Percentiles rank a stretch among this genome's conserved stretches.
These are phyloP conservation scores for Odontomyia ornata DNA, from an alignment of 2,888 invertebrate species.

Conservation along the genomic window DNA sequence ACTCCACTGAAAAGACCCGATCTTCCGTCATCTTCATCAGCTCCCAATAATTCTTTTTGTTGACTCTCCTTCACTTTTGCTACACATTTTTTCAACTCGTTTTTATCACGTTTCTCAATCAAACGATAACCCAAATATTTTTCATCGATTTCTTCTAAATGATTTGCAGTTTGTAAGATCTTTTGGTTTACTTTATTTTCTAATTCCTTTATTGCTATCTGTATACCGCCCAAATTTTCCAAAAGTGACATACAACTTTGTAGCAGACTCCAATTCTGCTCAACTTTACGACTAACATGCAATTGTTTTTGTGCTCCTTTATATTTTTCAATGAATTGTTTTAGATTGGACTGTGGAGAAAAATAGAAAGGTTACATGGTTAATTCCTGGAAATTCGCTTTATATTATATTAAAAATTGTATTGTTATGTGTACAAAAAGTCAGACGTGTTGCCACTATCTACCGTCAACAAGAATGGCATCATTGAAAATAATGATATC, in stretches of 20 bases:
- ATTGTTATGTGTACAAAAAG: too few relatives aligned
- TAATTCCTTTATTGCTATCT: constrained; percentile 72
- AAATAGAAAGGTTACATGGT: not conserved
- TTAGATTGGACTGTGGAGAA: constrained; percentile 68
- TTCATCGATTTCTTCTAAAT: constrained; percentile 49
- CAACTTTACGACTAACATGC: constrained; percentile 66
- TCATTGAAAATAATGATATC: too few relatives aligned
- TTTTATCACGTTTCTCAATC: constrained; percentile 51
- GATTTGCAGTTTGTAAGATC: constrained; percentile 63
- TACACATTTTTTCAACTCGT: constrained; percentile 59
- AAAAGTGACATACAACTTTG: constrained; percentile 74
- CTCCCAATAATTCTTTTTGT: constrained; percentile 52
- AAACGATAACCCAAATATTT: constrained; percentile 50
- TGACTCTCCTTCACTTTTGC: constrained; percentile 64
- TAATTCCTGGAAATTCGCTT: too few relatives aligned
- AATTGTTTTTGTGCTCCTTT: constrained; percentile 72
- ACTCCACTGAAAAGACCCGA: constrained; percentile 59
- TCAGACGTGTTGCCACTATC: too few relatives aligned
- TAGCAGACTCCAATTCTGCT: constrained; percentile 75
- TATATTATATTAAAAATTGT: too few relatives aligned
- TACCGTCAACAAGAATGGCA: too few relatives aligned
- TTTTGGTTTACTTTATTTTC: constrained; percentile 72
- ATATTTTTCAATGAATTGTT: constrained; percentile 73
- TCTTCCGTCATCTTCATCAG: constrained; percentile 52
- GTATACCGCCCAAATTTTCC: constrained; percentile 73